Evolutionary conservation across 2,888 invertebrate species (phyloP), one percentile per base, ranked within the genome.

Genomic region (Ochropleura plecta): DNA sequence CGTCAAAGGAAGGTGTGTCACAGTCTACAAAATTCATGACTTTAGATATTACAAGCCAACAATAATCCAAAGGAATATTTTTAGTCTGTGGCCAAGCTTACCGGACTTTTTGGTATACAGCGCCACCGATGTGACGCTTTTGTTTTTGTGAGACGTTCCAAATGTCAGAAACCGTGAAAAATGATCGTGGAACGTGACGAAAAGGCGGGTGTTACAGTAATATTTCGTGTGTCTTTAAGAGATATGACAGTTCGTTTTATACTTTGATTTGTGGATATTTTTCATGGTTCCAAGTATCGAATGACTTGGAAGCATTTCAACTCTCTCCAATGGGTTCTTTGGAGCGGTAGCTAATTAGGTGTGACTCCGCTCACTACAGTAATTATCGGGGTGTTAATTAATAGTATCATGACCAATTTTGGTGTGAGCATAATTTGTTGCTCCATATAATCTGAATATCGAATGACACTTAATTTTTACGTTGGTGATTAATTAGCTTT

Each of bases 151-250:
- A 88, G 79, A 86, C 85, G 79, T 87, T 86, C 84, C 81, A 82
- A 86, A 86, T 88, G 88, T 90, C 91, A 89, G 79, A 84, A 78
- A 80, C 73, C 81, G 84, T 91, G 88, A 91, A 87, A 88, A 90
- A 91, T 90, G 89, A 86, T 85, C 84, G 55, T 68, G 67, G 88
- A 75, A 91, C 91, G 90, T 91, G 91, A 90, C 90, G 84, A 86
- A 83, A 88, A 81, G 83, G 78, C 79, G 78, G 73, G 81, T 78
- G 78, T 84, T 84, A 77, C 57, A 79, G 85, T 81, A 80, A 90
- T 89, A 88, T 87, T 84, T 88, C 80, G 74, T 84, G 69, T 80
- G 78, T 76, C 77, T 79, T 81, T 78, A 76, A 63, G 70, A 89
- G 84, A 87, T 87, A 89, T 88, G 81, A 89, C 86, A 82, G 68